Evolutionary conservation across 2,113 vertebrate genomes (phyloP).

Genomic region (Perognathus longimembris): DNA sequence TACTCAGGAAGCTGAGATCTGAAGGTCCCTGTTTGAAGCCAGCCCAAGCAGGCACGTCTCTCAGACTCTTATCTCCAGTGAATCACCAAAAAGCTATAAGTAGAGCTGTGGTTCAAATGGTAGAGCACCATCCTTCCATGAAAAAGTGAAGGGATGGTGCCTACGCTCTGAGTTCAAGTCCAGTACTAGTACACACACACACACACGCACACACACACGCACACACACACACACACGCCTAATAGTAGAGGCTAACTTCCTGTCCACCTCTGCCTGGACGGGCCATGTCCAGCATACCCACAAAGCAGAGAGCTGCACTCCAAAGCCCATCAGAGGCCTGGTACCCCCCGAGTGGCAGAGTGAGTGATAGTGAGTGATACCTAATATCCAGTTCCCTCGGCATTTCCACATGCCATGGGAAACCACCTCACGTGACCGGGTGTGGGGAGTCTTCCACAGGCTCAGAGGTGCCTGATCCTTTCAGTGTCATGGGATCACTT

Average conservation of each 20-base stretch:
- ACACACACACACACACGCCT: background rate
- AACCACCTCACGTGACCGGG: background rate
- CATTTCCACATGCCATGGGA: conserved; percentile 35
- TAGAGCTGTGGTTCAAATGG: too few relatives aligned
- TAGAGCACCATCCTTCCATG: too few relatives aligned
- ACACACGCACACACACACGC: too few relatives aligned
- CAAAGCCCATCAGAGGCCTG: background rate
- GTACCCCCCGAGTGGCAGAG: background rate
- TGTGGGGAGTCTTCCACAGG: conserved; percentile 37
- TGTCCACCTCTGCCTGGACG: background rate
- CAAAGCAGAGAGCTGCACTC: background rate
- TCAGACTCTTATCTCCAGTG: too few relatives aligned
- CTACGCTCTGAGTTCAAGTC: too few relatives aligned
- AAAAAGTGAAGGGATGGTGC: too few relatives aligned
- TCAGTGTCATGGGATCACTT: conserved; percentile 35
- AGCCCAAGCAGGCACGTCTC: too few relatives aligned
- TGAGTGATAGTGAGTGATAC: background rate
- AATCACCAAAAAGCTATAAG: too few relatives aligned
- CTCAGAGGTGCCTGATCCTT: conserved; percentile 8
- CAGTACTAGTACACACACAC: background rate
- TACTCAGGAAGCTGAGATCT: too few relatives aligned
- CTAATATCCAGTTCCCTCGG: conserved; percentile 16
- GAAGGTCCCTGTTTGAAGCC: too few relatives aligned
- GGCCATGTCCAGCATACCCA: fast-evolving
- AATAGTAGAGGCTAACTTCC: background rate